Conservation (phyloP, 2,113 vertebrate genomes). For the Corydoras maculifer region DNA sequence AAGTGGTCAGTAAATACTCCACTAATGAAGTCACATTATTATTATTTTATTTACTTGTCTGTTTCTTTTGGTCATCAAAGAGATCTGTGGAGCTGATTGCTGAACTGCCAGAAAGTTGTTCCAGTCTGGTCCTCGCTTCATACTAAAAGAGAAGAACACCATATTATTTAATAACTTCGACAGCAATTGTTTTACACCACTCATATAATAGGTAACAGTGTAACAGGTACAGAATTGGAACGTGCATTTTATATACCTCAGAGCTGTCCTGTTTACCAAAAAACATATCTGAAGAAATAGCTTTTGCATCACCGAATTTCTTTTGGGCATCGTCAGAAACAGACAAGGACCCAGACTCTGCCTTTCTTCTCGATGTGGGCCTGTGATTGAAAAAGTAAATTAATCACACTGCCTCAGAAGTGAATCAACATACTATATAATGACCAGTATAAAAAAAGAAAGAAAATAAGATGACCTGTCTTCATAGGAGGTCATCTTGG, state of each 20-base stretch:
- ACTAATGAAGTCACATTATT: not conserved
- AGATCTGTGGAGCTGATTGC: conserved; percentile 90
- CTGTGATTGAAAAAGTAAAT: conserved; percentile 50
- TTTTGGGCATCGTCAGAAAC: conserved; percentile 78
- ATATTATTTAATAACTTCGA: not conserved
- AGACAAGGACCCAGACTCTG: conserved; percentile 53
- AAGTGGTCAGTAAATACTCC: too few species aligned
- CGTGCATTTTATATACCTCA: conserved; percentile 62
- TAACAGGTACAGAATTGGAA: not conserved
- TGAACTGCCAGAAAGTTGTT: conserved; percentile 75
- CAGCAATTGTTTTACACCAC: not conserved
- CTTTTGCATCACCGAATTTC: conserved; percentile 85
- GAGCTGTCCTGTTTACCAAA: conserved; percentile 84
- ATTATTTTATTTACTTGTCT: conserved; percentile 59
- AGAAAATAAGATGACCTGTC: conserved; percentile 66
- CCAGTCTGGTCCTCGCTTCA: conserved; percentile 80
- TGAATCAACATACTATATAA: not conserved
- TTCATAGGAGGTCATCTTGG: conserved; percentile 60
- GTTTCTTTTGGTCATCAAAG: conserved; percentile 86
- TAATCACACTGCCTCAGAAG: not conserved
- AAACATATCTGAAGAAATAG: conserved; percentile 96
- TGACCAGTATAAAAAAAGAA: not conserved
- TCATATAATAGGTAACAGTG: not conserved
- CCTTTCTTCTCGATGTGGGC: conserved; percentile 71
- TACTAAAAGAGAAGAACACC: conserved; percentile 63